phyloP scores from a whole-genome alignment of 2,888 invertebrate genomes.

The Galerucella calmariensis region DNA sequence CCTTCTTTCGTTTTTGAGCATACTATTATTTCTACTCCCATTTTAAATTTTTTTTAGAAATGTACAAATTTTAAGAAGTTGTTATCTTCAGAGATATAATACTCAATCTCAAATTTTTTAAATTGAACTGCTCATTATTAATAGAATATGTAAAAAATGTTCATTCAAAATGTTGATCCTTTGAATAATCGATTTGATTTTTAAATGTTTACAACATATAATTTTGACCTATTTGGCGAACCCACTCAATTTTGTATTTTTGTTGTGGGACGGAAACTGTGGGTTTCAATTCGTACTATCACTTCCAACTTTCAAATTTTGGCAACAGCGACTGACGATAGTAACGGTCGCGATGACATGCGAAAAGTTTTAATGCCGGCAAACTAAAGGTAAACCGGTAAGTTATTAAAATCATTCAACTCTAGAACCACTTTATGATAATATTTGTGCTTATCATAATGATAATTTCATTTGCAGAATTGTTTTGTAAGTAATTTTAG shows the following conservation, averaged over 20 bases:
- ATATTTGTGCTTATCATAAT: not conserved
- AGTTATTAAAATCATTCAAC: slow-evolving; percentile 3
- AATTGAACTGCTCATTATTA: not conserved
- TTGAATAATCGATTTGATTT: not conserved
- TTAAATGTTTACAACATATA: not conserved
- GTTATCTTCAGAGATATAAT: not conserved
- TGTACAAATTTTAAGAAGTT: not conserved
- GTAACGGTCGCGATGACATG: slow-evolving; percentile 19
- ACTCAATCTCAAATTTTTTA: not conserved
- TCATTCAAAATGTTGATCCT: not conserved
- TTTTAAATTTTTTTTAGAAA: no score
- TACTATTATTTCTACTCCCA: no score
- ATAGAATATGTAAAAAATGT: not conserved
- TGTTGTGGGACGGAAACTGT: not conserved
- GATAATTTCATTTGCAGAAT: slow-evolving; percentile 1
- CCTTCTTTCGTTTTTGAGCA: no score
- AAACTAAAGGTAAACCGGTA: slow-evolving; percentile 2
- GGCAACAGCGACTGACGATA: not conserved
- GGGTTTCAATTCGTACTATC: not conserved
- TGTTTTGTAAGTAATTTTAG: not conserved
- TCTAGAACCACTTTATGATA: not conserved
- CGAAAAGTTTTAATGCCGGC: slow-evolving; percentile 9
- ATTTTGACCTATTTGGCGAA: slow-evolving; percentile 1
- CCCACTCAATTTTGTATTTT: not conserved
- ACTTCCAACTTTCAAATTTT: not conserved